These are phyloP conservation scores for Troides aeacus DNA, from an alignment of 2,888 invertebrate genomes.

Conservation along the genomic window DNA sequence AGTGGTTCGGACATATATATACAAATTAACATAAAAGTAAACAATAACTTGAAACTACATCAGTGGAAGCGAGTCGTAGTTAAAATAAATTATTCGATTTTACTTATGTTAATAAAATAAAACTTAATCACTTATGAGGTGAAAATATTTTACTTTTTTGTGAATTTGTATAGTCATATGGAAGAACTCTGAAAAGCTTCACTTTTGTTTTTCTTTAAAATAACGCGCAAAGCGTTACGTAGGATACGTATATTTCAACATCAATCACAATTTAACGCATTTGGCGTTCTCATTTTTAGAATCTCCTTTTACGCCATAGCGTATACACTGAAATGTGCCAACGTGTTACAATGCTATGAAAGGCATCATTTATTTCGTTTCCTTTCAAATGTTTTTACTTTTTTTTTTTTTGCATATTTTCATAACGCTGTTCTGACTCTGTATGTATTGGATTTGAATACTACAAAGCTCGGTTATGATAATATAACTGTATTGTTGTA, in stretches of 20 bases:
- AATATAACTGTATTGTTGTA: neutral
- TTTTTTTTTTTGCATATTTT: neutral
- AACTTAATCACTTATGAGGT: neutral
- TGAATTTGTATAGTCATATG: neutral
- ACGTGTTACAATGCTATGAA: conserved; percentile 15
- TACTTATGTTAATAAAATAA: neutral
- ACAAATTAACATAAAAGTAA: no score
- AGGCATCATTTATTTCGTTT: conserved; percentile 23
- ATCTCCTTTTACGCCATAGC: conserved; percentile 15
- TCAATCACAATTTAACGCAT: conserved; percentile 25
- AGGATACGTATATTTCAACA: conserved; percentile 19
- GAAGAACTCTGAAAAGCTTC: neutral
- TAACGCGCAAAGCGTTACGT: neutral
- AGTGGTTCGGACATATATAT: no score
- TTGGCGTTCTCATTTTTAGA: conserved; percentile 22
- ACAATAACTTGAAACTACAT: no score
- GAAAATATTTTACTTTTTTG: neutral
- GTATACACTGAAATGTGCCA: conserved; percentile 22
- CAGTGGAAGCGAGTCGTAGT: no score
- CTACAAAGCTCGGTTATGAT: neutral
- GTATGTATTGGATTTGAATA: neutral
- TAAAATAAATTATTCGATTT: no score
- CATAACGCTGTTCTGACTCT: neutral
- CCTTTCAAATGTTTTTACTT: conserved; percentile 12
- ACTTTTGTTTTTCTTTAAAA: neutral